These are phyloP conservation scores for Mantis religiosa DNA, from an alignment of 2,888 invertebrate species.

Conservation along the genomic window DNA sequence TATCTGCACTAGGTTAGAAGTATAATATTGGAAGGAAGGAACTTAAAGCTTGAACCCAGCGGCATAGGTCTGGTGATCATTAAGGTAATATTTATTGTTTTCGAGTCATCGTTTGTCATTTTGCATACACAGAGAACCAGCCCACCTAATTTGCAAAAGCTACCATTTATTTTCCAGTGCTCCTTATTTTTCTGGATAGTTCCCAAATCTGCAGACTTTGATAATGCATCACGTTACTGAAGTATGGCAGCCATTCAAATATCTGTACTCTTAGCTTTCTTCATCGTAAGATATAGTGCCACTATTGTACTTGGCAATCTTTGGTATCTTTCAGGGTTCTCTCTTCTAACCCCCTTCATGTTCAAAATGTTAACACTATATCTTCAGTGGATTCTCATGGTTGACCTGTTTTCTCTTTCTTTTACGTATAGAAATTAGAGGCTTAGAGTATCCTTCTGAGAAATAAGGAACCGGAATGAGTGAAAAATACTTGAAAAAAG, in stretches of 20 bases:
- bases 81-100: background rate
- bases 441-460: background rate
- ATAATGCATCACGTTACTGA: background rate
- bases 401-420: background rate
- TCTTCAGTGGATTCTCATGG: background rate
- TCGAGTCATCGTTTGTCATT: background rate
- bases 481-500: background rate
- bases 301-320: background rate
- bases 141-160: background rate
- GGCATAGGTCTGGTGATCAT: background rate
- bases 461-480: background rate
- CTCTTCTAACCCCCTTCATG: too few species aligned
- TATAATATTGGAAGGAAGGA: too few species aligned
- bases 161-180: background rate
- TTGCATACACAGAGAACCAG: background rate
- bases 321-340: background rate
- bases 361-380: background rate
- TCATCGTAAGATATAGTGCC: background rate
- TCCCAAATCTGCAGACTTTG: background rate
- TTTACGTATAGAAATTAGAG: background rate
- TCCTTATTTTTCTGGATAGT: background rate
- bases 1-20: too few species aligned
- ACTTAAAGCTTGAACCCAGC: too few species aligned
- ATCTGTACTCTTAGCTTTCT: background rate
- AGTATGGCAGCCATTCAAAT: background rate